Evolutionary conservation across 2,888 invertebrate species (phyloP).

Genomic region (Lasioglossum pauxillum): DNA sequence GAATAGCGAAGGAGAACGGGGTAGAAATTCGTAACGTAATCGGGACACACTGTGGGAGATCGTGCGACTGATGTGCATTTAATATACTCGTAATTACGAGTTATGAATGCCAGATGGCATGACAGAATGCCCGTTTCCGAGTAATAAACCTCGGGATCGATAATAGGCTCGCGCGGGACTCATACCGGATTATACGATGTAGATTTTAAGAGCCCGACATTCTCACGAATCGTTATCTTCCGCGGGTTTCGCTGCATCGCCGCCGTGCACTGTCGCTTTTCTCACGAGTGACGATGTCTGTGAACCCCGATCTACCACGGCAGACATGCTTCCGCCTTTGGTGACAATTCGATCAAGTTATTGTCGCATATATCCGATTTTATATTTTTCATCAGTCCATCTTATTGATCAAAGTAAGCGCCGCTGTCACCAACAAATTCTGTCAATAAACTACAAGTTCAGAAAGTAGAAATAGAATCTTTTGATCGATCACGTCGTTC

Average conservation of each 20-base stretch:
- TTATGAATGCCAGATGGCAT: constrained; percentile 30
- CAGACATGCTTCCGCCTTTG: background rate
- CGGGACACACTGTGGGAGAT: background rate
- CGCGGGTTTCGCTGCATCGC: constrained; percentile 23
- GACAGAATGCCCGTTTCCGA: constrained; percentile 20
- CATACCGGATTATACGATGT: constrained; percentile 30
- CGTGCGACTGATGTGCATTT: background rate
- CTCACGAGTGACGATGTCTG: constrained; percentile 44
- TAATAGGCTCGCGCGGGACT: constrained; percentile 25
- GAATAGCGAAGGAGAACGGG: background rate
- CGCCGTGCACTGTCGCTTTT: constrained; percentile 50
- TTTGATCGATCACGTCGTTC: too few species aligned
- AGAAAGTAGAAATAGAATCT: too few species aligned
- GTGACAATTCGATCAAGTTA: background rate
- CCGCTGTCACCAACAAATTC: too few species aligned
- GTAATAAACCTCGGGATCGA: constrained; percentile 40
- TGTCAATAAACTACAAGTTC: too few species aligned
- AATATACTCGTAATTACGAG: constrained; percentile 35
- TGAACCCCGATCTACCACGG: background rate
- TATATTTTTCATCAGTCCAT: too few species aligned
- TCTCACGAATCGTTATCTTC: constrained; percentile 63
- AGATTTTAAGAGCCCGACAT: constrained; percentile 56
- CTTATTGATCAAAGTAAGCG: too few species aligned
- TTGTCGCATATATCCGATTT: too few species aligned
- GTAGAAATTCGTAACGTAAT: background rate